These are phyloP conservation scores for Prenolepis imparis DNA, from an alignment of 2,888 invertebrate genomes.

Conservation along the genomic window DNA sequence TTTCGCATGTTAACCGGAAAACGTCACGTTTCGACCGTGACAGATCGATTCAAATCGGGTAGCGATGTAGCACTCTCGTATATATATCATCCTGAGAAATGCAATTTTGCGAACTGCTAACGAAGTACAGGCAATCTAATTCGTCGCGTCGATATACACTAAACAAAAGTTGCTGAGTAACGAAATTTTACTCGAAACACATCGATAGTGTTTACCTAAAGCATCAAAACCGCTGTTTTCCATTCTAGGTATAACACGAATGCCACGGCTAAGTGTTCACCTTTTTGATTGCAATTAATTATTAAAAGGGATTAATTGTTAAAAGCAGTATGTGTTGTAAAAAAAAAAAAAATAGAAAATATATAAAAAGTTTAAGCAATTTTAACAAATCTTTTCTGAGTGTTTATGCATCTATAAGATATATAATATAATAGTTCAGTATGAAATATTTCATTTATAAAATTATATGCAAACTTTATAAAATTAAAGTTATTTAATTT, in stretches of 20 bases:
- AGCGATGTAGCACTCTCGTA: neutral
- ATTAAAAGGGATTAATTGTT: neutral
- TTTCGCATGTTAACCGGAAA: slow-evolving; percentile 17
- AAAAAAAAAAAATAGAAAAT: neutral
- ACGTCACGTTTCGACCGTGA: neutral
- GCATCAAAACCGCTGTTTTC: neutral
- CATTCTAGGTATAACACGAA: neutral
- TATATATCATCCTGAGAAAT: slow-evolving; percentile 50
- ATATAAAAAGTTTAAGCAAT: neutral
- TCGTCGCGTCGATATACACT: neutral
- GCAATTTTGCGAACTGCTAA: slow-evolving; percentile 58
- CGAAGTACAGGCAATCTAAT: slow-evolving; percentile 52
- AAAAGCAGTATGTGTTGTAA: neutral
- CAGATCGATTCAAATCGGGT: slow-evolving; percentile 38
- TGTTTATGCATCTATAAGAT: neutral
- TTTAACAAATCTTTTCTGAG: neutral
- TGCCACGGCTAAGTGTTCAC: neutral
- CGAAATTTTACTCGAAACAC: slow-evolving; percentile 52
- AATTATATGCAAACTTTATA: neutral
- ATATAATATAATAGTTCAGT: too few species aligned
- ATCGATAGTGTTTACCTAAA: slow-evolving; percentile 48
- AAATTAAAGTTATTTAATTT: neutral
- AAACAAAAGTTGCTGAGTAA: slow-evolving; percentile 53
- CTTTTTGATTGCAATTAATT: neutral
- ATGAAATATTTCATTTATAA: neutral